phyloP scores from a whole-genome alignment of 2,888 invertebrate species.

The Noctua comes region DNA sequence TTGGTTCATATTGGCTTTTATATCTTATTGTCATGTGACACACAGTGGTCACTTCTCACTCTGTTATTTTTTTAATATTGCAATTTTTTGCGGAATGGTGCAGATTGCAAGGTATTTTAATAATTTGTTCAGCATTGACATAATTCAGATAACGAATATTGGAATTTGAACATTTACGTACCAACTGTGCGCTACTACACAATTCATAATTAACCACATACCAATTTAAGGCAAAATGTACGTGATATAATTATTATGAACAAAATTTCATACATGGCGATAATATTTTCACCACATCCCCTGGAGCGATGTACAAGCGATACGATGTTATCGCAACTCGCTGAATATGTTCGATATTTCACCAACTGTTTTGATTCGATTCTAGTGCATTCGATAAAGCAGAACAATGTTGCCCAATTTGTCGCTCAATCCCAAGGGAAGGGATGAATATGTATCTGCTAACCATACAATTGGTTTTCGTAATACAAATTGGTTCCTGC shows the following conservation, averaged over 20 bases:
- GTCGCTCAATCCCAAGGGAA: slow-evolving; percentile 51
- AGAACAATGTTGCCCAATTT: slow-evolving; percentile 49
- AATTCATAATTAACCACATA: neutral
- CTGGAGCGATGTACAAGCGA: slow-evolving; percentile 23
- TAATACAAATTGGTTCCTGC: slow-evolving; percentile 41
- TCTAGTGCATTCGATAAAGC: slow-evolving; percentile 43
- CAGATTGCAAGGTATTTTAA: neutral
- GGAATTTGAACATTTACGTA: neutral
- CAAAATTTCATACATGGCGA: slow-evolving; percentile 16
- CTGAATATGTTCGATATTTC: slow-evolving; percentile 36
- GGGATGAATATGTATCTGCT: slow-evolving; percentile 48
- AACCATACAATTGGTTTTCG: slow-evolving; percentile 42
- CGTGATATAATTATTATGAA: slow-evolving; percentile 13
- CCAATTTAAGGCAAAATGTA: slow-evolving; percentile 16
- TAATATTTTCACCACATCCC: slow-evolving; percentile 24
- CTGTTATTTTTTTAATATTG: too few relatives aligned
- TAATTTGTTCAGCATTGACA: neutral
- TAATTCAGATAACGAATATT: neutral
- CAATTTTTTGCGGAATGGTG: neutral
- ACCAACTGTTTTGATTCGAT: slow-evolving; percentile 43
- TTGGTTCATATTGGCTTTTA: too few relatives aligned
- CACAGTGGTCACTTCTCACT: too few relatives aligned
- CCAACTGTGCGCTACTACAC: neutral
- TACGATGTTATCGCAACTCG: slow-evolving; percentile 31
- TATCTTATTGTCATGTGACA: too few relatives aligned